Evolutionary conservation across 2,797 vertebrate genomes (phyloP).

Genomic region (Argyrosomus regius): DNA sequence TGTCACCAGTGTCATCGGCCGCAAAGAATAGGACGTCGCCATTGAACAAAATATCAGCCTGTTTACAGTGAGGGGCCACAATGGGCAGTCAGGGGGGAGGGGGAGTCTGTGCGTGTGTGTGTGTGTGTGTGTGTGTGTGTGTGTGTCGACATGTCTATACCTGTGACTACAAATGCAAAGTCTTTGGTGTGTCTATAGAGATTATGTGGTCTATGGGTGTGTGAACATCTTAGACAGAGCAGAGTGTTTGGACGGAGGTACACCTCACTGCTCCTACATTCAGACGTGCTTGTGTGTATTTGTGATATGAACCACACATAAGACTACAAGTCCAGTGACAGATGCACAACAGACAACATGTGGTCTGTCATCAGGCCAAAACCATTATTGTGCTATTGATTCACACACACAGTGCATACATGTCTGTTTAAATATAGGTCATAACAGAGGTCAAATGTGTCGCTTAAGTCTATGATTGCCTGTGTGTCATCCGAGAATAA

Average conservation of each 20-base stretch:
- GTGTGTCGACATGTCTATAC: constrained; percentile 35
- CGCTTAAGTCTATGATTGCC: neutral
- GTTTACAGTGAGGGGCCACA: constrained; percentile 78
- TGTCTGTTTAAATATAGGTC: neutral
- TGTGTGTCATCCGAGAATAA: neutral
- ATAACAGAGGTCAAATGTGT: constrained; percentile 6
- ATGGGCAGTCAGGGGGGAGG: constrained; percentile 9
- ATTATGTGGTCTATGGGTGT: constrained; percentile 61
- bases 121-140: constrained; percentile 23
- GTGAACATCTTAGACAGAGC: constrained; percentile 25
- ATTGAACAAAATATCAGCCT: constrained; percentile 68
- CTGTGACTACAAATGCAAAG: constrained; percentile 39
- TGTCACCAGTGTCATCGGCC: constrained; percentile 79
- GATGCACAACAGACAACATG: neutral
- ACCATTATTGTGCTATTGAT: neutral
- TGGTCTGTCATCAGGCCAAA: constrained; percentile 6
- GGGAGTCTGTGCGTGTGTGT: constrained; percentile 8
- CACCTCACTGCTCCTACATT: constrained; percentile 12
- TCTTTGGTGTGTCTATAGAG: constrained; percentile 29
- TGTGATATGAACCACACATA: constrained; percentile 10
- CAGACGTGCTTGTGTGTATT: constrained; percentile 8
- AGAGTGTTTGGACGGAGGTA: constrained; percentile 8
- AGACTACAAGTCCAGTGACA: constrained; percentile 10
- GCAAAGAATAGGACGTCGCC: constrained; percentile 75
- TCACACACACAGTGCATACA: neutral